phyloP scores from a whole-genome alignment of 2,888 invertebrate species.

The Monoplex corrugatus region DNA sequence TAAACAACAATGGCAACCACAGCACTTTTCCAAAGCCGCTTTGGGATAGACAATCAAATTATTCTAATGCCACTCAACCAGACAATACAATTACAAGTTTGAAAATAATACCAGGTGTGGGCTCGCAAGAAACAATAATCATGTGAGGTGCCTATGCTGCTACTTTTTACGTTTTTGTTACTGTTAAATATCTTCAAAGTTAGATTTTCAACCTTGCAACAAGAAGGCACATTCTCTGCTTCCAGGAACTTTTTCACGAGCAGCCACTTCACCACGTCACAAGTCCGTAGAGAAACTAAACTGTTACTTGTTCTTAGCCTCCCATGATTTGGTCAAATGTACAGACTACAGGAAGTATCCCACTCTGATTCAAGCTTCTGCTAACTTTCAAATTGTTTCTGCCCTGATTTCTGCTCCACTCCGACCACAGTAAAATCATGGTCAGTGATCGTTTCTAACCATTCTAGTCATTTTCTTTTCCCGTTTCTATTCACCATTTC shows the following conservation, averaged over 20 bases:
- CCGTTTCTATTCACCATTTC: not conserved
- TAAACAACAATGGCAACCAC: too few species aligned
- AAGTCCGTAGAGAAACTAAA: not conserved
- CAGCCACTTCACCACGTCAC: not conserved
- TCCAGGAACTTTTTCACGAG: not conserved
- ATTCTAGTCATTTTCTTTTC: not conserved
- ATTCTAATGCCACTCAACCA: too few species aligned
- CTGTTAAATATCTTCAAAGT: not conserved
- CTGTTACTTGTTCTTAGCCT: not conserved
- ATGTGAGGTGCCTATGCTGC: too few species aligned
- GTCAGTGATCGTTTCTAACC: not conserved
- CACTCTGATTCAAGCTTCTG: not conserved
- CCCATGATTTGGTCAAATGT: not conserved
- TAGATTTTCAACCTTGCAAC: not conserved
- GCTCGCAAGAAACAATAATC: too few species aligned
- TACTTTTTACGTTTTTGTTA: not conserved
- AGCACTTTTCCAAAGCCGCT: too few species aligned
- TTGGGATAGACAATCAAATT: too few species aligned
- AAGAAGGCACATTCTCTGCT: not conserved
- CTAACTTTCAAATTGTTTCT: not conserved
- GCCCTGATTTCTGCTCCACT: not conserved
- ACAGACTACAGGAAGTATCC: conserved; percentile 31
- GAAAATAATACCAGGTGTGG: too few species aligned
- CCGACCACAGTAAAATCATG: too few species aligned
- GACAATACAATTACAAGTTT: too few species aligned